Base-by-base conservation (phyloP, 2,113 vertebrate genomes). In the Urocynchramus pylzowi region DNA sequence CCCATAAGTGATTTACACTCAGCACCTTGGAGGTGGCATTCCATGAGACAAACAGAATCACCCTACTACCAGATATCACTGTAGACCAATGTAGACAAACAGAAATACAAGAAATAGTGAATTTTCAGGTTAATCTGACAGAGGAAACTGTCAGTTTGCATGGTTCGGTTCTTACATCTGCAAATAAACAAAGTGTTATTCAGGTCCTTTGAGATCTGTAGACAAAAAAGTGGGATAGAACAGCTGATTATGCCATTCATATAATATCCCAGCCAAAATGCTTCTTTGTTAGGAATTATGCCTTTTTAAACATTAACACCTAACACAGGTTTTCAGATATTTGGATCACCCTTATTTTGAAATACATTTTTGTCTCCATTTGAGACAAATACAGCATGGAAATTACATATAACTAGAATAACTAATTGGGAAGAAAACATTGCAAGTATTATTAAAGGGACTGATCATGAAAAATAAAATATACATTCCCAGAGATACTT, bases 311-410 rank as follows among this genome's bases (percentile, higher is more conserved):
- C 42, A 57, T 67, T 74, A 87, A 79, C 77, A 71, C 45, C 22
- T 68, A 87, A 63, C 50, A 83, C 10, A 61, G 54, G 35, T 93
- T 93, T 96, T 93, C 70, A 92, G 70, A 64, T 90, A 83, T 82
- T 94, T 95, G 82, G 89, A 94, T 96, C 90, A 87, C 59, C 54
- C 82, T 84, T 67, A 47, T 70, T 87, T 94, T 83, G 47, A 52
- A 87, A 91, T 92, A 82, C 2, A 59, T 71, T 87, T 78, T 81
- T 84, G 50, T 90, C 59, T 93, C 27, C 78, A 76, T 96, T 89
- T 89, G 50, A 84, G 41, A 83, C 59, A 82, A 84, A 89, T 87
- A 60, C 24, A 82, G 11, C 37, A 74, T 35, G 35, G 28, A 87
- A 54, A 95, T 94, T 95, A 74, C 21, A 47, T 59, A 54, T 81